Base-by-base conservation (phyloP, 2,113 vertebrate genomes). In the Platysternon megacephalum region DNA sequence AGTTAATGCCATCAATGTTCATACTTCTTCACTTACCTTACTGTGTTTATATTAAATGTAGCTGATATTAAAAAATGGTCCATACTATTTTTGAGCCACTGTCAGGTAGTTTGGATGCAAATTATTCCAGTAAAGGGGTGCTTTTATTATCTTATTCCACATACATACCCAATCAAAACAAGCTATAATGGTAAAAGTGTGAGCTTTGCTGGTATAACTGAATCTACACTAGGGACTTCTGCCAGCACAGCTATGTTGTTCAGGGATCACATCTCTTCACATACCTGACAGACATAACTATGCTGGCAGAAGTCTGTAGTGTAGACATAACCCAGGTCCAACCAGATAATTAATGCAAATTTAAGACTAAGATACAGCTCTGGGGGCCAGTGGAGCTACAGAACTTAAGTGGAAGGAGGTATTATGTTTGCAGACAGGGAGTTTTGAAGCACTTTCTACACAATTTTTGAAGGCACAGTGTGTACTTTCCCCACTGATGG, bases 351-450 rank as follows among this genome's bases (percentile, higher is more conserved):
- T 76, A 44, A 68, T 56, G 10, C 49, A 24, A 39, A 74, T 74
- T 74, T 42, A 74, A 42, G 72, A 42, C 5, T 2, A 56, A 0
- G 12, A 55, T 53, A 88, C 1, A 3, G 24, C 9, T 68, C 80
- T 58, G 28, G 56, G 82, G 81, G 12, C 29, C 58, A 46, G 89
- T 55, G 29, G 29, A 52, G 76, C n/a, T 44, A 42, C n/a, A 44
- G 65, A 68, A 76, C 68, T 12, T 76, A 76, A 44, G 22, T 42
- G n/a, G 51, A 82, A 28, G 35, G 28, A 89, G 61, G 35, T 68
- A n/a, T 28, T 0, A 0, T 3, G 51, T 89, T 42, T 46, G 42
- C 46, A 56, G 12, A 44, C 22, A 76, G 21, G 17, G 24, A 76
- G 24, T 14, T 11, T 19, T 39, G 58, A 53, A 8, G 4, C 52